These are phyloP conservation scores for Gymnogyps californianus DNA, from an alignment of 2,113 vertebrate species.

Conservation along the genomic window DNA sequence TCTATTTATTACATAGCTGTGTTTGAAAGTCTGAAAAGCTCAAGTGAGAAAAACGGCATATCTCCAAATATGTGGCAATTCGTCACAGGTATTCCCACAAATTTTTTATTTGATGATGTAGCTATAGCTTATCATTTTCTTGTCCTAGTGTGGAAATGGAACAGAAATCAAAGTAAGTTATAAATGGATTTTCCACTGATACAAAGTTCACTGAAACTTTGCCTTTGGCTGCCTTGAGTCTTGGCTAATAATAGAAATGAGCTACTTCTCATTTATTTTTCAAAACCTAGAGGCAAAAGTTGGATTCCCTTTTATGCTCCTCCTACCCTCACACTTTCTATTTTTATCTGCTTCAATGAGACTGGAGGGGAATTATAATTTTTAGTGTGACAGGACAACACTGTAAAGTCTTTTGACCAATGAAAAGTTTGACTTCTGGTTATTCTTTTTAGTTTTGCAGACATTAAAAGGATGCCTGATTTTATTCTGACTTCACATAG, in stretches of 20 bases:
- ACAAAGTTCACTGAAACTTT: neutral
- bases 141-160: neutral
- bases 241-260: slow-evolving; percentile 3
- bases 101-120: neutral
- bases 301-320: neutral
- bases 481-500: neutral
- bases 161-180: slow-evolving; percentile 8
- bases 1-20: neutral
- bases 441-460: neutral
- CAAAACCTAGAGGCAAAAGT: neutral
- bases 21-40: neutral
- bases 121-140: neutral
- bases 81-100: neutral
- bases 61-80: neutral
- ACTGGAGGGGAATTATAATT: neutral
- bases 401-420: neutral
- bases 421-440: neutral
- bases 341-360: neutral
- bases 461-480: neutral
- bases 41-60: accelerated
- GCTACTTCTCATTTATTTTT: neutral
- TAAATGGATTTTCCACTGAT: slow-evolving; percentile 18
- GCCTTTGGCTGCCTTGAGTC: neutral
- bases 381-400: neutral
- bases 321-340: neutral